Percentiles rank a stretch among this genome's conserved stretches.
Conservation (phyloP, 2,888 invertebrate species). For the Listrodromus nycthemerus region DNA sequence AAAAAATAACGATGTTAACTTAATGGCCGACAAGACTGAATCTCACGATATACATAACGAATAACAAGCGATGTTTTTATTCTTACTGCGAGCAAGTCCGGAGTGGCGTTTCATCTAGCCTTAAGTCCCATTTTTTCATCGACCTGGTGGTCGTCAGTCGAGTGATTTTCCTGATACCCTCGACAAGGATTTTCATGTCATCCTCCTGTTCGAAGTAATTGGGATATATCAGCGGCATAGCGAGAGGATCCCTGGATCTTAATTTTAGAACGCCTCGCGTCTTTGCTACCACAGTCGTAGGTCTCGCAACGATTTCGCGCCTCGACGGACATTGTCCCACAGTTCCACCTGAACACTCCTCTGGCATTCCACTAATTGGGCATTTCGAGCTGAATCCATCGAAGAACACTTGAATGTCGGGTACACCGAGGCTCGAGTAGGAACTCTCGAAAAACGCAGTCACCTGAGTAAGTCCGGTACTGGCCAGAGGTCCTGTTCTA, state of each 20-base stretch:
- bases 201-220: conserved; percentile 89
- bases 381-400: conserved; percentile 83
- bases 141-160: conserved; percentile 86
- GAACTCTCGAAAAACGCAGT: conserved; percentile 81
- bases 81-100: conserved; percentile 86
- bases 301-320: conserved; percentile 82
- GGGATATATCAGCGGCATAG: conserved; percentile 89
- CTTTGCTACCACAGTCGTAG: conserved; percentile 76
- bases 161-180: conserved; percentile 87
- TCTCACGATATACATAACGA: neutral
- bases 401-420: conserved; percentile 84
- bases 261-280: conserved; percentile 87
- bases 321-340: conserved; percentile 74
- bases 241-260: conserved; percentile 87
- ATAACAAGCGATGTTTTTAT: neutral
- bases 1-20: conserved; percentile 76
- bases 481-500: conserved; percentile 82
- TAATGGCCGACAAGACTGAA: neutral
- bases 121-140: conserved; percentile 87
- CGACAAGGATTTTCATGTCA: conserved; percentile 87
- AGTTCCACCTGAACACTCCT: conserved; percentile 77
- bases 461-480: conserved; percentile 84
- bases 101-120: conserved; percentile 85
- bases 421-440: conserved; percentile 78
- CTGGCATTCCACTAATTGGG: conserved; percentile 74